Conservation (phyloP, 2,888 invertebrate genomes). For the Zele albiditarsus region DNA sequence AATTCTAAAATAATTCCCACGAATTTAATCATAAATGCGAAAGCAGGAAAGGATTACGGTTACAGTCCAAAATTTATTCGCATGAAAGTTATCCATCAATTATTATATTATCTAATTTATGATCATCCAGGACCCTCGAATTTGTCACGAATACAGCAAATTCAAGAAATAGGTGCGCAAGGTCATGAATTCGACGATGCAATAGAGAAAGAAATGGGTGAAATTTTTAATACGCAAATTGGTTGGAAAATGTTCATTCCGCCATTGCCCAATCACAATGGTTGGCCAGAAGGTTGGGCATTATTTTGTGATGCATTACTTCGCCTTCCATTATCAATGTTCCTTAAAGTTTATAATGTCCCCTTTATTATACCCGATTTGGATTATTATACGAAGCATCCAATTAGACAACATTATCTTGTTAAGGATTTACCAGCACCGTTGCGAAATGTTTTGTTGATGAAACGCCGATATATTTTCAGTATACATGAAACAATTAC, state of each 20-base stretch:
- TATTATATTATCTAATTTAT: conserved; percentile 81
- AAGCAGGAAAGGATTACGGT: conserved; percentile 73
- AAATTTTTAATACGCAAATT: conserved; percentile 74
- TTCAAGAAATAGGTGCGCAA: conserved; percentile 59
- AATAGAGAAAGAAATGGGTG: conserved; percentile 72
- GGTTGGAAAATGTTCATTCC: conserved; percentile 84
- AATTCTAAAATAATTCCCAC: background rate
- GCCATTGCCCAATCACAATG: conserved; percentile 77
- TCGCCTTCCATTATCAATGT: conserved; percentile 81
- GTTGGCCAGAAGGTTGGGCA: conserved; percentile 81
- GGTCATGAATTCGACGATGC: conserved; percentile 67
- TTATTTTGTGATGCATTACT: conserved; percentile 81
- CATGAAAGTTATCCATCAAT: conserved; percentile 80
- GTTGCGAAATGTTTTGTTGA: conserved; percentile 75
- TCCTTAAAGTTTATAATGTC: conserved; percentile 79
- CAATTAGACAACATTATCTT: conserved; percentile 79
- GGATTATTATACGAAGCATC: conserved; percentile 78
- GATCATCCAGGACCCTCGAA: conserved; percentile 72
- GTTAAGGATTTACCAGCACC: conserved; percentile 77
- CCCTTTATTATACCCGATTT: conserved; percentile 76
- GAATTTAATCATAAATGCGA: conserved; percentile 38
- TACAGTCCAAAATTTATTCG: conserved; percentile 80
- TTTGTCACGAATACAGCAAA: conserved; percentile 57
- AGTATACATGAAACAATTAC: conserved; percentile 76
- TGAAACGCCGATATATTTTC: conserved; percentile 77